These are phyloP conservation scores for Brachypteracias leptosomus DNA, from an alignment of 2,113 vertebrate genomes.

Conservation along the genomic window DNA sequence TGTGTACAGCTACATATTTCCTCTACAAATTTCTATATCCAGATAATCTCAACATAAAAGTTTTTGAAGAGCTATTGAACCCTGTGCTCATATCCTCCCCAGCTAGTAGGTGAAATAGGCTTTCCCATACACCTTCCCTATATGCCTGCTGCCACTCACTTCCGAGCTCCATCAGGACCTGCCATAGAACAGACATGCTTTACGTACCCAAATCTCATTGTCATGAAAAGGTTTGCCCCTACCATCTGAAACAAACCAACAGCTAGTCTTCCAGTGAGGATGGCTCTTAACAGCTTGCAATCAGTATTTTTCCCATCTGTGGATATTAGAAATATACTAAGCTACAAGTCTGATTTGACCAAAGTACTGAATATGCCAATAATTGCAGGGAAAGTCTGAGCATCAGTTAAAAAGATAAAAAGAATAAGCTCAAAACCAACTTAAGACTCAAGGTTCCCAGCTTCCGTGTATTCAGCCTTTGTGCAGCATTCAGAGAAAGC, in stretches of 20 bases:
- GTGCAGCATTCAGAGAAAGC: neutral
- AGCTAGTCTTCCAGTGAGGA: neutral
- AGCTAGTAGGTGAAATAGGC: neutral
- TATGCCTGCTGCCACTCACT: neutral
- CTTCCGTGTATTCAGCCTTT: neutral
- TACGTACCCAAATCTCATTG: neutral
- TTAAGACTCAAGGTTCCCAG: neutral
- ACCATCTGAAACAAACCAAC: neutral
- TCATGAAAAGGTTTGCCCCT: neutral
- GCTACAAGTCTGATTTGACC: neutral
- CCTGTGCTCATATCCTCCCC: neutral
- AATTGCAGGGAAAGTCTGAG: neutral
- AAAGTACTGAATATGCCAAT: neutral
- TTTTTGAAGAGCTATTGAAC: neutral
- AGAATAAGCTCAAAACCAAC: neutral
- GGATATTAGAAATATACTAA: neutral
- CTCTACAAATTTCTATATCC: neutral
- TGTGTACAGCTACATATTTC: neutral
- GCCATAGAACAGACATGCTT: neutral
- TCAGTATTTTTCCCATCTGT: neutral
- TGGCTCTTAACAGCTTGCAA: neutral
- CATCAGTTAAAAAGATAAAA: neutral
- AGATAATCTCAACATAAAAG: neutral
- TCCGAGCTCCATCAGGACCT: neutral
- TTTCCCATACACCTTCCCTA: neutral